Evolutionary conservation across 92 coral and sea anemone species (phyloP).

Genomic region (Ricordea florida): DNA sequence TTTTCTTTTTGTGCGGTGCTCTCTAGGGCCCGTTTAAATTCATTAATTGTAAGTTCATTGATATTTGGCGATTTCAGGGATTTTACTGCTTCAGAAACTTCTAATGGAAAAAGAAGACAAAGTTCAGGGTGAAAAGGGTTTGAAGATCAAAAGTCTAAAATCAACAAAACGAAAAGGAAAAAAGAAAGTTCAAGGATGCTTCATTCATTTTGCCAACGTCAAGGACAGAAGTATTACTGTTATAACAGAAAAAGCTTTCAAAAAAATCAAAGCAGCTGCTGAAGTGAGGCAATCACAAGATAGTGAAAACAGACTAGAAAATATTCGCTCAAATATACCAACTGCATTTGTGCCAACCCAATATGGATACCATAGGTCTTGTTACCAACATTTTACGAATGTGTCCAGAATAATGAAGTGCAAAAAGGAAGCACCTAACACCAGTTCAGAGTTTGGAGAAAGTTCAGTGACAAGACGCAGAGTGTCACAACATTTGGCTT

Average conservation of each 20-base stretch:
- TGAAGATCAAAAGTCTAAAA: neutral
- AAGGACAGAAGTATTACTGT: constrained; percentile 1
- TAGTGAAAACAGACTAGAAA: neutral
- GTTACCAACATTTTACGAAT: too few relatives aligned
- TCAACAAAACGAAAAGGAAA: neutral
- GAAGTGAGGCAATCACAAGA: neutral
- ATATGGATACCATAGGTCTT: neutral
- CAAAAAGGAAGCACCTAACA: neutral
- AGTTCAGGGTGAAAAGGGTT: neutral
- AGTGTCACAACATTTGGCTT: constrained; percentile 7
- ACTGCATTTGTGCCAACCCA: neutral
- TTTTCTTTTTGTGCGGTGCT: neutral
- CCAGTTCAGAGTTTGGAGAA: neutral
- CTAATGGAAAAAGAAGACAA: neutral
- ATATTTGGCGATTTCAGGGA: neutral
- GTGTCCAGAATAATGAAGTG: neutral
- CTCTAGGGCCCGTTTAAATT: neutral
- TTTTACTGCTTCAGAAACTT: neutral
- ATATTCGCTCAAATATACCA: neutral
- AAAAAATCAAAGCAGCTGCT: neutral
- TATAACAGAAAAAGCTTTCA: neutral
- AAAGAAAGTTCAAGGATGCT: neutral
- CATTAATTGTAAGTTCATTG: neutral
- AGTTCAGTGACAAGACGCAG: neutral
- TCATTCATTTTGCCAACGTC: neutral